Conservation (phyloP, 2,113 vertebrate species). For the Sciurus niger region DNA sequence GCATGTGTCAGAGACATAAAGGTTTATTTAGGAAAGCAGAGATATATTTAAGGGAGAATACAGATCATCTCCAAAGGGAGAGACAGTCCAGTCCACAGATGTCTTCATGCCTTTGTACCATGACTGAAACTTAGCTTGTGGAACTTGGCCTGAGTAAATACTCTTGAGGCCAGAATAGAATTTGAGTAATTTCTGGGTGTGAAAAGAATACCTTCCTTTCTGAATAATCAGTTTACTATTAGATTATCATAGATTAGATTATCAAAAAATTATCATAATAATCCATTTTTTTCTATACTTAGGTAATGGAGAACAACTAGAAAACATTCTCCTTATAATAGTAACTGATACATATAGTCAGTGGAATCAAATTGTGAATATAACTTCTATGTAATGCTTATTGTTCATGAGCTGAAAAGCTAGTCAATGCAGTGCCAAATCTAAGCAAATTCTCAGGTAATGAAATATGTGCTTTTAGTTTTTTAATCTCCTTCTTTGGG, state of each 20-base stretch:
- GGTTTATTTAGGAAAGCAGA: too few relatives aligned
- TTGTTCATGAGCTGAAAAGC: not conserved
- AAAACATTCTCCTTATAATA: not conserved
- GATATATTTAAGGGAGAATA: too few relatives aligned
- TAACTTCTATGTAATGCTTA: not conserved
- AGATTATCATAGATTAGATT: not conserved
- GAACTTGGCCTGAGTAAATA: constrained; percentile 1
- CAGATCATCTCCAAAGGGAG: too few relatives aligned
- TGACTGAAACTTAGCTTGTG: constrained; percentile 1
- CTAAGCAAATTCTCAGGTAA: not conserved
- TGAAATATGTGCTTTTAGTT: not conserved
- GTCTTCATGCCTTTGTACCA: not conserved
- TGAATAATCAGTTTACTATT: constrained; percentile 54
- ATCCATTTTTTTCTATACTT: not conserved
- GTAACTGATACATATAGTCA: not conserved
- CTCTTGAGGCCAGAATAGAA: not conserved
- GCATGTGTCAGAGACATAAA: too few relatives aligned
- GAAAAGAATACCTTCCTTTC: constrained; percentile 20
- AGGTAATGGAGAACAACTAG: not conserved
- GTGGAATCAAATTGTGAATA: not conserved
- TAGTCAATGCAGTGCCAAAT: not conserved
- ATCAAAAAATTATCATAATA: not conserved
- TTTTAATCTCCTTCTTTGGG: not conserved
- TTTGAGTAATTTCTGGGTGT: not conserved
- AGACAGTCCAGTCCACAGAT: not conserved